These are phyloP conservation scores for Pollenia angustigena DNA, from an alignment of 2,888 invertebrate genomes.

Conservation along the genomic window DNA sequence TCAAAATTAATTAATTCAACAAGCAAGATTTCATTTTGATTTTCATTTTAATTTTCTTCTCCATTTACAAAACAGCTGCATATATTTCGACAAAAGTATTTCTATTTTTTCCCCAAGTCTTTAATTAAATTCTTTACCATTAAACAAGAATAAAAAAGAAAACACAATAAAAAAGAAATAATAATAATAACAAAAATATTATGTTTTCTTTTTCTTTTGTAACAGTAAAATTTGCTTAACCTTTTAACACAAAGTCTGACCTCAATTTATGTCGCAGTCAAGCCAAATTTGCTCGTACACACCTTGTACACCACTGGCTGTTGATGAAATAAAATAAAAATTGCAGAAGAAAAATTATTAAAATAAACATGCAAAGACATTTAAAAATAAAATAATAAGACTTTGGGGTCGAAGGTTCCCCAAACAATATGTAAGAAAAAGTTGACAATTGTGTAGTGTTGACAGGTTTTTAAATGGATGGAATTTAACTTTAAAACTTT, in stretches of 20 bases:
- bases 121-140: background rate
- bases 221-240: constrained; percentile 50
- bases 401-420: background rate
- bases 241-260: constrained; percentile 62
- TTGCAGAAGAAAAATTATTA: background rate
- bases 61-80: background rate
- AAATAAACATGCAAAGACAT: constrained; percentile 33
- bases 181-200: constrained; percentile 25
- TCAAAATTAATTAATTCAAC: background rate
- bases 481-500: no score
- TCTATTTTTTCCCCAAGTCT: background rate
- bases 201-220: background rate
- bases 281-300: background rate
- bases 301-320: background rate
- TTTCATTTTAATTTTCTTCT: background rate
- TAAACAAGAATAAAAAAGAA: background rate
- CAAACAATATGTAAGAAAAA: no score
- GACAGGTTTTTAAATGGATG: background rate
- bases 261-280: constrained; percentile 58
- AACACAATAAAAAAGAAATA: background rate
- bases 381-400: constrained; percentile 36
- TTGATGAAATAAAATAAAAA: background rate
- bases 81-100: background rate
- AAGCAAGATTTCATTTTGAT: constrained; percentile 7
- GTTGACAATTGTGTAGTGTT: background rate